A percentile compares a stretch with the other conserved stretches of the same genome.
Conservation (phyloP, 1,140 invertebrate species). For the Maniola jurtina region DNA sequence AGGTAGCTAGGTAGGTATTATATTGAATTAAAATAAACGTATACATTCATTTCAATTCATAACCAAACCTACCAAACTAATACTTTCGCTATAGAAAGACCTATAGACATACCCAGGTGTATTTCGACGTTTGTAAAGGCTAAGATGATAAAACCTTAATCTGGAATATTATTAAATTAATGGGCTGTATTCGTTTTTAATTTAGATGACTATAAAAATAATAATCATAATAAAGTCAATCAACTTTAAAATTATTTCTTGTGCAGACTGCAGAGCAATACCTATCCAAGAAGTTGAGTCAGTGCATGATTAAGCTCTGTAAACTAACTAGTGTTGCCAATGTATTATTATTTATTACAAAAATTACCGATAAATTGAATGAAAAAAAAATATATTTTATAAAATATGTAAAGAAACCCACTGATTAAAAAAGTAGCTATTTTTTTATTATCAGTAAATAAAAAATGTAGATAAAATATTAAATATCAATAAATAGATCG, state of each 20-base stretch:
- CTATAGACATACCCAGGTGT: too few relatives aligned
- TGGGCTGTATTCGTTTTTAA: background rate
- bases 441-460: too few relatives aligned
- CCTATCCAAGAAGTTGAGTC: conserved; percentile 22
- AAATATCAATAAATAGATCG: too few relatives aligned
- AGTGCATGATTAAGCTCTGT: conserved; percentile 22
- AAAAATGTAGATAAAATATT: too few relatives aligned
- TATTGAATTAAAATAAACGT: too few relatives aligned
- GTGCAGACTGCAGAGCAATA: background rate
- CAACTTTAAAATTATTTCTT: conserved; percentile 24
- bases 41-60: too few relatives aligned
- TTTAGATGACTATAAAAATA: conserved; percentile 13
- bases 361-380: background rate
- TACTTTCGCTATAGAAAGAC: too few relatives aligned
- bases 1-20: too few relatives aligned
- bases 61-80: too few relatives aligned
- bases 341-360: background rate
- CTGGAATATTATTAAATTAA: background rate
- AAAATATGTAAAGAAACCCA: too few relatives aligned
- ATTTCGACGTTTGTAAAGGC: too few relatives aligned
- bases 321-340: conserved; percentile 14
- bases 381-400: background rate
- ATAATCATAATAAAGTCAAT: conserved; percentile 13
- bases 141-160: background rate
- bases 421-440: too few relatives aligned